Base-by-base conservation (phyloP, 2,888 invertebrate genomes). In the Plebejus argus region DNA sequence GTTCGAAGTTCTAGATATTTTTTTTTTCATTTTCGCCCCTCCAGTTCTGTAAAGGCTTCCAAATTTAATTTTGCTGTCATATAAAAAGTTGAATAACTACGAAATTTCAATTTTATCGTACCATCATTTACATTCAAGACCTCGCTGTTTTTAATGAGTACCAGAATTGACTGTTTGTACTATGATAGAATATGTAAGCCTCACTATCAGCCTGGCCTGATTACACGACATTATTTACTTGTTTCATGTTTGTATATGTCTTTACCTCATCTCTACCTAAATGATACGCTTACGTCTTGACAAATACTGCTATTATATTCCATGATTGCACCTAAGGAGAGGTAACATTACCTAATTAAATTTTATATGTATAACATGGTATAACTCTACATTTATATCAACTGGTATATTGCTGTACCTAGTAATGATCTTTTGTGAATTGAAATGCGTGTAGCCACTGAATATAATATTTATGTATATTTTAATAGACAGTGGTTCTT, bases 201-300 rank as follows among this genome's bases (percentile, higher is more conserved):
- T 71, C 71, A n/a, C 20, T 71, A 39, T 71, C 71, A 39, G 18
- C 39, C 4, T 70, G 71, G 10, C 71, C 71, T 71, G 71, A 71
- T 71, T 71, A 39, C n/a, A 39, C 20, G 71, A 71, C 71, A 39
- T 20, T 71, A 71, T 71, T 71, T 71, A 71, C 39, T 23, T 71
- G 39, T 71, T 71, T 71, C 39, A 15, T 71, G 39, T 71, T 71
- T 71, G 71, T 71, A 8, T 20, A 71, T 39, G 71, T 35, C 71
- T 71, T 53, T 39, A 71, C 66, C 66, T 66, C 66, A 66, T 66
- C 66, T 28, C 28, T 15, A 33, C 28, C 61, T 66, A 23, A 23
- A 66, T 66, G 66, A 66, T 28, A 66, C 18, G 61, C 23, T 66
- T 28, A 66, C 28, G 28, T 33, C 71, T 71, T 70, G 18, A 10